These are phyloP conservation scores for Orchestes rusci DNA, from an alignment of 2,888 invertebrate genomes.

Conservation along the genomic window DNA sequence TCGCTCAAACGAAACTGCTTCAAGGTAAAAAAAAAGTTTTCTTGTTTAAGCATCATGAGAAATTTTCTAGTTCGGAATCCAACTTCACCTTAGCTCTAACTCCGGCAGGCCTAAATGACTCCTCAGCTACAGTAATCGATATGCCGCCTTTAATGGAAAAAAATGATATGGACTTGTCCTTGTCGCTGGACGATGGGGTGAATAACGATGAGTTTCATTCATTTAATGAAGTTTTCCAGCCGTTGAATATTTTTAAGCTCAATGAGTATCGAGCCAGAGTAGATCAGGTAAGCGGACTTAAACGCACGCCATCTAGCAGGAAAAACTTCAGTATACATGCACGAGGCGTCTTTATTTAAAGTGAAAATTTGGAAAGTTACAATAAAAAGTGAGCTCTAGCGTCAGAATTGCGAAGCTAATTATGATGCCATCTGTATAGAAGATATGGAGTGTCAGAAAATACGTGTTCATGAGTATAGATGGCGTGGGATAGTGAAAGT, in stretches of 20 bases:
- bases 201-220: conserved; percentile 35
- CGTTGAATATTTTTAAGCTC: conserved; percentile 41
- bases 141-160: conserved; percentile 12
- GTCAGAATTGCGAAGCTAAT: too few relatives aligned
- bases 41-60: background rate
- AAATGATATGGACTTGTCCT: background rate
- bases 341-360: too few relatives aligned
- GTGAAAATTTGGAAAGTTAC: too few relatives aligned
- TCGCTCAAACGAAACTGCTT: conserved; percentile 2
- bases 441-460: too few relatives aligned
- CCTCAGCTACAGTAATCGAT: background rate
- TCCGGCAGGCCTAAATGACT: conserved; percentile 47
- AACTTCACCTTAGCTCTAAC: conserved; percentile 67
- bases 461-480: too few relatives aligned
- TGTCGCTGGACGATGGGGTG: conserved; percentile 36
- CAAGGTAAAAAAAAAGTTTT: conserved; percentile 8
- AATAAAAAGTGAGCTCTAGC: too few relatives aligned
- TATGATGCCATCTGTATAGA: too few relatives aligned
- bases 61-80: conserved; percentile 47
- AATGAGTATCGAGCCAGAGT: conserved; percentile 40
- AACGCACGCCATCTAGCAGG: too few relatives aligned
- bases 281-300: conserved; percentile 34
- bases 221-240: conserved; percentile 30
- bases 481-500: too few relatives aligned
- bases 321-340: too few relatives aligned